phyloP scores from a whole-genome alignment of 2,797 vertebrate species.

The Babyrousa celebensis region DNA sequence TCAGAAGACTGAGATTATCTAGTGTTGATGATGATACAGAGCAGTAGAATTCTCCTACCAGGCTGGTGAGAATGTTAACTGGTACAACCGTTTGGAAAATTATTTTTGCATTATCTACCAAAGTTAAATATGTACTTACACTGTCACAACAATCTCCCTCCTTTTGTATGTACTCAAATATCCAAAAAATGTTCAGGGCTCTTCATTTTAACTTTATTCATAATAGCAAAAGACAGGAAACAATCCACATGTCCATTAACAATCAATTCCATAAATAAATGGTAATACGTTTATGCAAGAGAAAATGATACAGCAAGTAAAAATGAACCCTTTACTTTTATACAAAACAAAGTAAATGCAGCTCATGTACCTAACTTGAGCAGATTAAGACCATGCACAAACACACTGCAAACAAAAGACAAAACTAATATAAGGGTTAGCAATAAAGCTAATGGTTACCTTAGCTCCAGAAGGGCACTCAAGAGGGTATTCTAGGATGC shows the following conservation, averaged over 20 bases:
- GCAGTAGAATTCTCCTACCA: background rate
- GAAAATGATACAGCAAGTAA: conserved; percentile 40
- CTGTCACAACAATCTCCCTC: background rate
- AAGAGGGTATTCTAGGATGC: background rate
- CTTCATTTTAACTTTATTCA: conserved; percentile 10
- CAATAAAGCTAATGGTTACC: background rate
- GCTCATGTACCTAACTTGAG: background rate
- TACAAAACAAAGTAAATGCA: background rate
- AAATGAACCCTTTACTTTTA: background rate
- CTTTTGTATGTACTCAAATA: background rate
- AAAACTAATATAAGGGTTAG: background rate
- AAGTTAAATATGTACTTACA: background rate
- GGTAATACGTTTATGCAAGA: background rate
- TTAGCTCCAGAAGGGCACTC: background rate
- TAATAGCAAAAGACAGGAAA: conserved; percentile 36
- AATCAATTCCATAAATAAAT: background rate
- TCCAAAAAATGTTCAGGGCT: background rate
- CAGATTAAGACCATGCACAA: background rate
- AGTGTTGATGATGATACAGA: too few species aligned
- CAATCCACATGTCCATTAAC: background rate
- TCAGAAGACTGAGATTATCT: background rate
- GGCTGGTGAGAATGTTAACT: background rate
- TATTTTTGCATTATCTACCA: background rate
- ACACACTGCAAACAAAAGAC: background rate
- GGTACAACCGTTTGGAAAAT: background rate